A percentile compares a stretch with the other conserved stretches of the same genome.
phyloP scores from a whole-genome alignment of 2,888 invertebrate species.

The Limnephilus marmoratus region DNA sequence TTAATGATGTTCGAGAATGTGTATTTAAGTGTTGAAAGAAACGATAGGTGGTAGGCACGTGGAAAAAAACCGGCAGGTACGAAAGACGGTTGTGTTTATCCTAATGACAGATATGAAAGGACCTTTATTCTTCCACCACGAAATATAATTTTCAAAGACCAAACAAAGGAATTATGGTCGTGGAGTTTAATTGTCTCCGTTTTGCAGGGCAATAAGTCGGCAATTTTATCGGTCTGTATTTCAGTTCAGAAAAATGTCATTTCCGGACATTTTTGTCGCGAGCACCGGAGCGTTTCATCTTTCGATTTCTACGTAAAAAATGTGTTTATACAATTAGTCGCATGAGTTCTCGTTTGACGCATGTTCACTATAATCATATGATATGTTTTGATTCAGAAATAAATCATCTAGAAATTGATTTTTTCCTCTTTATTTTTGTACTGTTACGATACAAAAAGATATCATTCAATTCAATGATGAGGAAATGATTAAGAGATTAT shows the following conservation, averaged over 20 bases:
- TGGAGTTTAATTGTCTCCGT: conserved; percentile 24
- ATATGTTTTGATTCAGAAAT: background rate
- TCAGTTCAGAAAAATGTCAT: background rate
- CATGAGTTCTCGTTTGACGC: background rate
- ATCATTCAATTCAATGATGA: background rate
- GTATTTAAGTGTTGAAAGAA: background rate
- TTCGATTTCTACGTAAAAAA: conserved; percentile 17
- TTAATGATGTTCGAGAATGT: no score
- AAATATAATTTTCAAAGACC: background rate
- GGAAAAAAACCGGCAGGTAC: background rate
- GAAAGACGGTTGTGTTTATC: background rate
- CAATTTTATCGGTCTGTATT: conserved; percentile 16
- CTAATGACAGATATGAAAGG: background rate
- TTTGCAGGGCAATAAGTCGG: background rate
- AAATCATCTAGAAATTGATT: background rate
- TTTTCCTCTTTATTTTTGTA: background rate
- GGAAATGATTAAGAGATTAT: background rate
- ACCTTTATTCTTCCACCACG: background rate
- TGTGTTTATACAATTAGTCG: conserved; percentile 34
- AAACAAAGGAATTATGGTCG: conserved; percentile 12
- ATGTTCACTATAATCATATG: background rate
- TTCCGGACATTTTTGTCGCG: conserved; percentile 38
- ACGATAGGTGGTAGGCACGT: no score
- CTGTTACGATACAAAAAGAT: background rate
- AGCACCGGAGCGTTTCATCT: conserved; percentile 28